Base-by-base conservation (phyloP, 1,140 invertebrate species). In the Drosophila watanabei region DNA sequence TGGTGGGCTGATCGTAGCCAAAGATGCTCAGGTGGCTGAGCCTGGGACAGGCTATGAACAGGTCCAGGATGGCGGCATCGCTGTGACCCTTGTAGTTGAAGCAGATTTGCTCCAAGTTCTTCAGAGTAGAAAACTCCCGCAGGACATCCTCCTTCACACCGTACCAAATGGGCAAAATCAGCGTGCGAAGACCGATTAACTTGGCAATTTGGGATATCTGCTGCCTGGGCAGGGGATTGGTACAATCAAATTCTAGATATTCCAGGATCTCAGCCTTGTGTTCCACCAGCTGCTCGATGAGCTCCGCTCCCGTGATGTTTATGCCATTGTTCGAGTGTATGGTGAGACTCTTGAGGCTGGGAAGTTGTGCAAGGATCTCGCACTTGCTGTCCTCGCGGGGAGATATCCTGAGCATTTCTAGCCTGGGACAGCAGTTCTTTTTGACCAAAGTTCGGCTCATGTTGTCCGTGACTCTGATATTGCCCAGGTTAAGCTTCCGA, bases 351-450 rank as follows among this genome's bases (percentile, higher is more conserved):
- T 62, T 89, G 0, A 89, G 63, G 1, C 5, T 60, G 3, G 85
- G 85, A 5, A 89, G 33, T 46, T 57, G 52, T 9, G 78, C 78
- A 18, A 89, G 28, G 9, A 48, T 8, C n/a, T 88, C 73, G 41
- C 59, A 73, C 0, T 45, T 46, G 48, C 14, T 24, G 8, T 24
- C 7, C 2, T 33, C 18, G n/a, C 14, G 11, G 7, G 24, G 14
- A 18, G 43, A 76, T 0, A 87, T 10, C 1, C 37, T 10, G 0
- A 88, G 48, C 0, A 58, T 24, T n/a, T 89, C 85, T 16, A 88
- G 62, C 3, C 32, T 28, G 2, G 49, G 20, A 48, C 58, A 79
- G 5, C 7, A 43, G 14, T 68, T 48, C 0, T 35, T 24, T 0
- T 24, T 14, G 2, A 57, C 32, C 18, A 79, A 11, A 2, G 5